Evolutionary conservation across 2,888 invertebrate species (phyloP).

Genomic region (Tachina lurida): DNA sequence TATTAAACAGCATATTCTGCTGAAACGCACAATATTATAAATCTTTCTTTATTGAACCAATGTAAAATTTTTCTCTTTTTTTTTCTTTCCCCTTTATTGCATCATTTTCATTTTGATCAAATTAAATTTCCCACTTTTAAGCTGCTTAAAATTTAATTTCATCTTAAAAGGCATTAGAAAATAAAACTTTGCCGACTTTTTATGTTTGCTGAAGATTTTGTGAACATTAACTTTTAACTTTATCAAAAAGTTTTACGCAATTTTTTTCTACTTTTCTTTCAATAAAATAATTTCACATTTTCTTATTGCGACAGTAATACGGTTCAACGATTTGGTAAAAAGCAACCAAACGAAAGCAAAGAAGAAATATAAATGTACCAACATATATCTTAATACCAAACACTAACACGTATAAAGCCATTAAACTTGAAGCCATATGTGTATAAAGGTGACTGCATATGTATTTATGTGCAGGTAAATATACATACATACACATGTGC

Average conservation of each 20-base stretch:
- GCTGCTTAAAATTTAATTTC: conserved; percentile 73
- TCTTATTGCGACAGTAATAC: conserved; percentile 51
- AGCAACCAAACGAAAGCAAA: conserved; percentile 1
- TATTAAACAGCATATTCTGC: too few relatives aligned
- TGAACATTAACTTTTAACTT: conserved; percentile 64
- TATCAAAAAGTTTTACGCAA: conserved; percentile 57
- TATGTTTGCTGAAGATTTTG: conserved; percentile 53
- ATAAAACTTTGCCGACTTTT: conserved; percentile 66
- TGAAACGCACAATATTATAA: too few relatives aligned
- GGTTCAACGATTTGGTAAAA: conserved; percentile 50
- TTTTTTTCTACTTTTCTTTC: background rate
- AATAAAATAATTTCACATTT: conserved; percentile 48
- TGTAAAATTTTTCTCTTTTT: background rate
- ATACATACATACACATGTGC: too few relatives aligned
- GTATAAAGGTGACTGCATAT: conserved; percentile 30
- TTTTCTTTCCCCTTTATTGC: background rate
- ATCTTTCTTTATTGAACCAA: background rate
- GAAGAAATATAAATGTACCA: conserved; percentile 52
- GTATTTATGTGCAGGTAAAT: too few relatives aligned
- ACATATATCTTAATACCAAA: conserved; percentile 73
- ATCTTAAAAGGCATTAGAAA: conserved; percentile 77
- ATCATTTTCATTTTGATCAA: conserved; percentile 19
- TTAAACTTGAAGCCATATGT: conserved; percentile 63
- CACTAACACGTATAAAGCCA: conserved; percentile 73
- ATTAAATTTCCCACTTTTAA: conserved; percentile 44